Conservation (phyloP, 2,888 invertebrate genomes). For the Eupithecia exiguata region DNA sequence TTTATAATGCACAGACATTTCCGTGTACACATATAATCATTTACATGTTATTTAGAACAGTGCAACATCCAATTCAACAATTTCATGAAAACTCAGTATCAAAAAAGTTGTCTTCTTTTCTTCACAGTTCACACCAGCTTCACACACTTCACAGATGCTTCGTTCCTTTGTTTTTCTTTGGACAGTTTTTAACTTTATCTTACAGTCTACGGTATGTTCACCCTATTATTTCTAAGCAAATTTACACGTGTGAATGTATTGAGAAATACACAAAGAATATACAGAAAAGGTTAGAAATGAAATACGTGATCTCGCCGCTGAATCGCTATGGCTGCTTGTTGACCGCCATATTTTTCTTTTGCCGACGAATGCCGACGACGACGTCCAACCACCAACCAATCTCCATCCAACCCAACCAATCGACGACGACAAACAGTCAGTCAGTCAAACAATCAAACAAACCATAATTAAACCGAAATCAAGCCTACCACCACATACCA, state of each 20-base stretch:
- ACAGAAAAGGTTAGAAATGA: neutral
- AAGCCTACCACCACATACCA: too few species aligned
- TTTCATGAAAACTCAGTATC: neutral
- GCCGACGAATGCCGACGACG: neutral
- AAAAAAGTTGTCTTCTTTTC: neutral
- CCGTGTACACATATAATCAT: conserved; percentile 48
- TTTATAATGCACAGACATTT: conserved; percentile 99
- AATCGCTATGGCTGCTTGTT: neutral
- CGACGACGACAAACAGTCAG: too few species aligned
- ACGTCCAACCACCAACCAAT: neutral
- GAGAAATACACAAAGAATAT: neutral
- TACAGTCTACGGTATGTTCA: neutral
- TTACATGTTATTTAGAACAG: conserved; percentile 29
- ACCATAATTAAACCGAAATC: too few species aligned
- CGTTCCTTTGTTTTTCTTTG: conserved; percentile 6
- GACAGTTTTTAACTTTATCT: neutral
- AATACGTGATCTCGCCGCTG: neutral
- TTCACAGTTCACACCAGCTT: neutral
- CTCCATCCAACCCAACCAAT: too few species aligned
- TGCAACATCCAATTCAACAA: conserved; percentile 5
- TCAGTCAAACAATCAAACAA: too few species aligned
- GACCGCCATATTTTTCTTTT: conserved; percentile 4
- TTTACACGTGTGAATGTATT: neutral
- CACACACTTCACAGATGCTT: neutral
- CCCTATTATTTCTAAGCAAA: neutral